A percentile compares a stretch with the other conserved stretches of the same genome.
Evolutionary conservation across 2,888 invertebrate species (phyloP).

Genomic region (Dasysyrphus albostriatus): DNA sequence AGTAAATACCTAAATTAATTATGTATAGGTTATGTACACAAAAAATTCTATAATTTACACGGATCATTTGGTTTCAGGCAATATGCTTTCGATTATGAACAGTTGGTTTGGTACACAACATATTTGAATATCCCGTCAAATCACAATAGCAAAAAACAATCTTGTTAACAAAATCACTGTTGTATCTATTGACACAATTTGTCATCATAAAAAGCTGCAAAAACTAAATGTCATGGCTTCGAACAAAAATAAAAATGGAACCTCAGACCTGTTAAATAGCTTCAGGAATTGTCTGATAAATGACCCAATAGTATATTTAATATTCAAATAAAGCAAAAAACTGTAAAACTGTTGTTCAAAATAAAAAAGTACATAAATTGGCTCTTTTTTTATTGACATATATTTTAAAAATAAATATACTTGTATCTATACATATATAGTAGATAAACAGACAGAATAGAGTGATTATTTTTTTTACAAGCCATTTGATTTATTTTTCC

Average conservation of each 20-base stretch:
- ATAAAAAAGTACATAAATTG: neutral
- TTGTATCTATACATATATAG: too few species aligned
- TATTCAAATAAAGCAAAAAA: neutral
- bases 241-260: neutral
- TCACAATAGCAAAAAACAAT: neutral
- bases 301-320: neutral
- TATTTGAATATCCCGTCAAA: neutral
- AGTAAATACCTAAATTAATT: too few species aligned
- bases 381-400: neutral
- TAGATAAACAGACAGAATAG: too few species aligned
- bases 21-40: too few species aligned
- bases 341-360: neutral
- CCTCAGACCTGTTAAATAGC: neutral
- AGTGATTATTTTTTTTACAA: too few species aligned
- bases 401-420: too few species aligned
- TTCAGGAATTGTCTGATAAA: neutral
- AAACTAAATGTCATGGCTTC: neutral
- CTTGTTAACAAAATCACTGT: too few species aligned
- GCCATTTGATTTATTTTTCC: too few species aligned
- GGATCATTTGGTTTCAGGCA: too few species aligned
- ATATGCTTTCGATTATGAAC: too few species aligned
- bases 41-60: too few species aligned
- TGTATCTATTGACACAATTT: neutral
- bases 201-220: neutral
- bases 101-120: too few species aligned